Percentiles rank a stretch among this genome's conserved stretches.
phyloP scores from a whole-genome alignment of 2,113 vertebrate genomes.

The Nannospalax galili region DNA sequence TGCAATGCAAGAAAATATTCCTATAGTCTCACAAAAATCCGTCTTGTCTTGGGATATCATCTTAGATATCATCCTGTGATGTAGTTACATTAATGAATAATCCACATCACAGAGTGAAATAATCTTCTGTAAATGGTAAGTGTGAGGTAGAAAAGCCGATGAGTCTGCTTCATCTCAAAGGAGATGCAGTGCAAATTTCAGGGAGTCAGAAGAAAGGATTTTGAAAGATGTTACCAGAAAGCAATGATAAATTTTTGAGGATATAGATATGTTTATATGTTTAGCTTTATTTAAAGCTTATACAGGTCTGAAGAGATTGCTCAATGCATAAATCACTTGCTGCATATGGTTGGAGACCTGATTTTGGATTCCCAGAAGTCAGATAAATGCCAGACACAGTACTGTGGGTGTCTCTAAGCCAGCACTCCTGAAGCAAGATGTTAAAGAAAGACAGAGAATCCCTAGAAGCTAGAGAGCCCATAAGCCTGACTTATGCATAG shows the following conservation, averaged over 20 bases:
- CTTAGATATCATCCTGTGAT: background rate
- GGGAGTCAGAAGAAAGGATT: background rate
- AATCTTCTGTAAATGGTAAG: constrained; percentile 11
- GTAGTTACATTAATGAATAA: constrained; percentile 23
- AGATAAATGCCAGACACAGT: background rate
- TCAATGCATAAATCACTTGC: background rate
- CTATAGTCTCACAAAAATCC: background rate
- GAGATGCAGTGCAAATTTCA: background rate
- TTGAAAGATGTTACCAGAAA: background rate
- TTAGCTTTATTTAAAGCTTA: background rate
- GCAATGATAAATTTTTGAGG: background rate
- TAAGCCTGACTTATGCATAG: background rate
- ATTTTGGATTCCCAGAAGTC: background rate
- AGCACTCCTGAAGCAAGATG: background rate
- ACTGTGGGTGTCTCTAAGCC: background rate
- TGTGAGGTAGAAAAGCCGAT: background rate
- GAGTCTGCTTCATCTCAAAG: background rate
- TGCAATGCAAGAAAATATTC: background rate
- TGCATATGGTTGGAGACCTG: background rate
- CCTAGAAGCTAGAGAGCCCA: no score
- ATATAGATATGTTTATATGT: background rate
- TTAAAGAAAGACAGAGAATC: background rate
- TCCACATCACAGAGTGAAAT: constrained; percentile 12
- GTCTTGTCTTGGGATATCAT: constrained; percentile 3
- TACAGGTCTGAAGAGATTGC: no score